These are phyloP conservation scores for Pseudomyrmex sp. DNA, from an alignment of 1,140 invertebrate species.

Conservation along the genomic window DNA sequence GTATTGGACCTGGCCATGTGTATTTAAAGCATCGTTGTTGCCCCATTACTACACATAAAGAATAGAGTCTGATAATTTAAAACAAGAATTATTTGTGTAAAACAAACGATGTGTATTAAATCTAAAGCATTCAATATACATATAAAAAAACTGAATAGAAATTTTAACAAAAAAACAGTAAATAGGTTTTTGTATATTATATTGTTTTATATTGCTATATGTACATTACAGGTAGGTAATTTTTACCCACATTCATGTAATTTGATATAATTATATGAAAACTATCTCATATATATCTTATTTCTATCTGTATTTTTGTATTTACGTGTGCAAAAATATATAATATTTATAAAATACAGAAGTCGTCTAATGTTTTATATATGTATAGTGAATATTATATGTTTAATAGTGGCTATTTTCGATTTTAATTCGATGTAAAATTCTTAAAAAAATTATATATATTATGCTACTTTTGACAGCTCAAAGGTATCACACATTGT, in stretches of 20 bases:
- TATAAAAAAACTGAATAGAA: background rate
- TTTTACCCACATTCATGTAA: too few species aligned
- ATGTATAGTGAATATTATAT: background rate
- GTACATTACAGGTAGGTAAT: too few species aligned
- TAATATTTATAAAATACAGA: constrained; percentile 10
- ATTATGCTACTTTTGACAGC: constrained; percentile 11
- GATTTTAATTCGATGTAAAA: too few species aligned
- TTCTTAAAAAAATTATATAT: background rate
- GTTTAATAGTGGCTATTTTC: too few species aligned
- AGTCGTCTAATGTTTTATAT: background rate
- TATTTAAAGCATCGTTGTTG: constrained; percentile 67
- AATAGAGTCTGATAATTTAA: constrained; percentile 19
- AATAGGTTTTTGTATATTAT: background rate
- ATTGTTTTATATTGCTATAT: background rate
- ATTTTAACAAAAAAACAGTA: background rate
- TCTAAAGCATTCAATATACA: background rate
- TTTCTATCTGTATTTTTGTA: constrained; percentile 43
- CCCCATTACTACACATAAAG: constrained; percentile 17
- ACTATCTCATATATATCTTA: too few species aligned
- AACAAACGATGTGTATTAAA: background rate
- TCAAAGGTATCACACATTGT: background rate
- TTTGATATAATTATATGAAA: too few species aligned
- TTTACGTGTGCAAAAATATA: constrained; percentile 7
- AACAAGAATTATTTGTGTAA: background rate
- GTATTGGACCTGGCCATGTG: constrained; percentile 66